Evolutionary conservation across 2,888 invertebrate genomes (phyloP).

Genomic region (Chalcosyrphus nemorum): DNA sequence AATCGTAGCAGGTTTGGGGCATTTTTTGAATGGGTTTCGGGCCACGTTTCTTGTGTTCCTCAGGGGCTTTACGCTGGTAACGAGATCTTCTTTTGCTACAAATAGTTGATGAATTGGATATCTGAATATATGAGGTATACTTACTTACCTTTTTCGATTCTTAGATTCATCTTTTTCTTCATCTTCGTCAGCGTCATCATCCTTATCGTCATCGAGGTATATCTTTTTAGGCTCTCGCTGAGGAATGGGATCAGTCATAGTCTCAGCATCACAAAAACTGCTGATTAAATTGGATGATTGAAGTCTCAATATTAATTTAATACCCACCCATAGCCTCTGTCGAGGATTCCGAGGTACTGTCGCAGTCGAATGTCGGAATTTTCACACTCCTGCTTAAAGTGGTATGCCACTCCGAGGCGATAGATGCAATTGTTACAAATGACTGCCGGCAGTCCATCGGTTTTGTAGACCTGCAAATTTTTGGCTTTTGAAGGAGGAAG

Average conservation of each 20-base stretch:
- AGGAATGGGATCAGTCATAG: conserved; percentile 82
- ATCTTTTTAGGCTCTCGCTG: conserved; percentile 69
- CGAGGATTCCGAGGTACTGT: conserved; percentile 84
- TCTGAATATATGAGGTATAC: not conserved
- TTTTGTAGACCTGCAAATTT: conserved; percentile 81
- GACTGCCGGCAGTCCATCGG: conserved; percentile 85
- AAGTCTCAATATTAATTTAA: too few species aligned
- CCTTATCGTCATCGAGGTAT: conserved; percentile 73
- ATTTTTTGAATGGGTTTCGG: conserved; percentile 85
- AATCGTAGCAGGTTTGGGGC: conserved; percentile 84
- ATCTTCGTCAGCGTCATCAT: conserved; percentile 72
- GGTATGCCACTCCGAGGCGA: conserved; percentile 85
- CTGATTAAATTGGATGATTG: too few species aligned
- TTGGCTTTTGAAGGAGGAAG: not conserved
- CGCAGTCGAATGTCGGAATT: conserved; percentile 84
- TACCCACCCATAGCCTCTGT: conserved; percentile 77
- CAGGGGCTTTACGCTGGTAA: conserved; percentile 84
- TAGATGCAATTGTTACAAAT: conserved; percentile 86
- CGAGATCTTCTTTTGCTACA: conserved; percentile 80
- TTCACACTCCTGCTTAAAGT: conserved; percentile 86
- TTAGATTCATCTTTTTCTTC: conserved; percentile 74
- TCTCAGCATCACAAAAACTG: conserved; percentile 83
- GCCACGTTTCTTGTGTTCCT: conserved; percentile 84
- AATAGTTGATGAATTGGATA: not conserved
- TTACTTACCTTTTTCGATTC: conserved; percentile 72